A percentile compares a stretch with the other conserved stretches of the same genome.
Conservation (phyloP, 2,888 invertebrate species). For the Apocheima hispidaria region DNA sequence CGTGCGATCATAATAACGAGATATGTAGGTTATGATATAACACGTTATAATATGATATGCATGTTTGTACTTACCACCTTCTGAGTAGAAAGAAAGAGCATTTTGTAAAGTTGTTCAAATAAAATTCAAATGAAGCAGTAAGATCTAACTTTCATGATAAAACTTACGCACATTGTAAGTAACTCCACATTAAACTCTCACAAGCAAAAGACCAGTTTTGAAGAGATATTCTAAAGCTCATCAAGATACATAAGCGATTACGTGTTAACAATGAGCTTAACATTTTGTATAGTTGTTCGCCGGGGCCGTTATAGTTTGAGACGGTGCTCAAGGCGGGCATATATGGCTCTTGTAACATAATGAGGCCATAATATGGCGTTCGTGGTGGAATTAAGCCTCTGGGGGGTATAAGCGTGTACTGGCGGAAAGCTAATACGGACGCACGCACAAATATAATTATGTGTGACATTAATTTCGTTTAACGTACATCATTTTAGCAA, state of each 20-base stretch:
- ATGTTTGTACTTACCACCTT: no score
- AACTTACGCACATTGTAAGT: background rate
- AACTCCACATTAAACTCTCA: background rate
- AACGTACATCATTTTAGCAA: conserved; percentile 41
- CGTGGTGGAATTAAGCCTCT: conserved; percentile 28
- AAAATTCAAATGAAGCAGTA: background rate
- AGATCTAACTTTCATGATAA: background rate
- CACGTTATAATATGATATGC: no score
- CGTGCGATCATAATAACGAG: no score
- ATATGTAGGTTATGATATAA: no score
- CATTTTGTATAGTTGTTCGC: conserved; percentile 41
- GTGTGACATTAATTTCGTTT: conserved; percentile 49
- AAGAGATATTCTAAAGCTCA: conserved; percentile 14
- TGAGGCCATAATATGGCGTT: conserved; percentile 47
- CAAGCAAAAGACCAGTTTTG: conserved; percentile 9
- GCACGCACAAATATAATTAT: conserved; percentile 45
- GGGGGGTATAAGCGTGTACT: conserved; percentile 29
- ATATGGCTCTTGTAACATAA: conserved; percentile 56
- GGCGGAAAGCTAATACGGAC: conserved; percentile 40
- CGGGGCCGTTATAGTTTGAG: conserved; percentile 51
- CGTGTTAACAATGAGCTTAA: conserved; percentile 36
- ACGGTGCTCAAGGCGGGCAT: conserved; percentile 54
- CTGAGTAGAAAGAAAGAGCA: no score
- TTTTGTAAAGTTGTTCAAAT: no score
- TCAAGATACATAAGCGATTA: conserved; percentile 26